phyloP scores from a whole-genome alignment of 2,113 vertebrate species.

The Procavia capensis region DNA sequence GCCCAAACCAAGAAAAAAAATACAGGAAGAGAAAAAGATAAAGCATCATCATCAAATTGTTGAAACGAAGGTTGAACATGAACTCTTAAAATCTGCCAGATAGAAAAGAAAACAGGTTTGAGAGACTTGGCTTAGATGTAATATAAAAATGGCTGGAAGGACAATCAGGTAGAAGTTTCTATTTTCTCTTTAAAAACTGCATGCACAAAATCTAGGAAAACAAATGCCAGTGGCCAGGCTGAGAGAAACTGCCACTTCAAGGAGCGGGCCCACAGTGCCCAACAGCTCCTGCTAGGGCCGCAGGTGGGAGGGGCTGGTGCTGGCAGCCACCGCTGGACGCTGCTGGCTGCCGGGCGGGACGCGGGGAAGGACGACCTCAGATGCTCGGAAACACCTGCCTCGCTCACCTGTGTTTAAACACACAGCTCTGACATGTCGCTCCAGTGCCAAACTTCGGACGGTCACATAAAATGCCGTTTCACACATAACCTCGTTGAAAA shows the following conservation, averaged over 20 bases:
- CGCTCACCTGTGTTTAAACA: slow-evolving; percentile 23
- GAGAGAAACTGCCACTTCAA: slow-evolving; percentile 57
- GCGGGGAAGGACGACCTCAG: background rate
- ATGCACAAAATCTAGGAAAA: slow-evolving; percentile 45
- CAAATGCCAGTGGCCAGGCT: slow-evolving; percentile 48
- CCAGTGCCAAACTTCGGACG: background rate
- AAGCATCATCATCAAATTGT: background rate
- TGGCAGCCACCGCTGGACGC: no score
- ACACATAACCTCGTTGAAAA: background rate
- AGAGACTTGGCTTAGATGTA: background rate
- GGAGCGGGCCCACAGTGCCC: slow-evolving; percentile 15
- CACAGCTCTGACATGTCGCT: slow-evolving; percentile 8
- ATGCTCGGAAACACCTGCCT: background rate
- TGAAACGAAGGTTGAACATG: background rate
- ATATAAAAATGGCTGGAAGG: background rate
- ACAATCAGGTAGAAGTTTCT: background rate
- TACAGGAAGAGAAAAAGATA: background rate
- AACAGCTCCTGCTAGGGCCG: background rate
- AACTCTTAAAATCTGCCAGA: slow-evolving; percentile 2
- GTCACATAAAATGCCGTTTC: background rate
- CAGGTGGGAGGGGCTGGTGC: no score
- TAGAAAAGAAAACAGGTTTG: slow-evolving; percentile 28
- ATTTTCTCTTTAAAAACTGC: background rate
- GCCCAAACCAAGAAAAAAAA: slow-evolving; percentile 15
- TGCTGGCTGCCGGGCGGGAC: slow-evolving; percentile 15